Percentiles rank a stretch among this genome's conserved stretches.
phyloP scores from a whole-genome alignment of 1,140 invertebrate genomes.

The Hyles vespertilio region DNA sequence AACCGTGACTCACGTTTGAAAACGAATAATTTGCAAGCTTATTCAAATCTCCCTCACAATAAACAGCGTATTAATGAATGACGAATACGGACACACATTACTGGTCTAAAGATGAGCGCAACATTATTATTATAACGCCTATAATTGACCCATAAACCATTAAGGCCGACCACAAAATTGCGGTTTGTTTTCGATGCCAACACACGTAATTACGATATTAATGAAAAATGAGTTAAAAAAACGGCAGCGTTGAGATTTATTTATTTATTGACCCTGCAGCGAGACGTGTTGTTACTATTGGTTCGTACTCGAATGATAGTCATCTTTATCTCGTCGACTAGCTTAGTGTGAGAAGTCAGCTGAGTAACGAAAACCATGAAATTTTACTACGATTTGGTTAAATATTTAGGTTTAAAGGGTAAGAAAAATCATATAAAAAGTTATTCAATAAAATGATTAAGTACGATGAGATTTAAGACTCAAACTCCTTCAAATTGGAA shows the following conservation, averaged over 20 bases:
- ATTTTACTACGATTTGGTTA: too few relatives aligned
- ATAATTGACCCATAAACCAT: constrained; percentile 67
- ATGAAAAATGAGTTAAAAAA: constrained; percentile 57
- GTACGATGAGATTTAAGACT: too few relatives aligned
- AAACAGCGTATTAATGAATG: constrained; percentile 30
- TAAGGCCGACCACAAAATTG: constrained; percentile 61
- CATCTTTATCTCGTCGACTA: not conserved
- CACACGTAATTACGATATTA: constrained; percentile 63
- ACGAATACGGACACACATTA: constrained; percentile 44
- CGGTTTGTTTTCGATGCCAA: constrained; percentile 68
- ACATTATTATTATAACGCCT: constrained; percentile 68
- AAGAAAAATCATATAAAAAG: too few relatives aligned
- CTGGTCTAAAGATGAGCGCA: constrained; percentile 42
- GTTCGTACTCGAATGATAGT: constrained; percentile 22
- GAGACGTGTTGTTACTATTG: constrained; percentile 28
- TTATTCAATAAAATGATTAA: too few relatives aligned
- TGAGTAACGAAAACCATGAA: too few relatives aligned
- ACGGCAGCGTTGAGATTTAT: constrained; percentile 60
- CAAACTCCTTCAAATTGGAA: too few relatives aligned
- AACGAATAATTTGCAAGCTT: not conserved
- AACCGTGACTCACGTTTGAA: too few relatives aligned
- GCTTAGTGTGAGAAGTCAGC: too few relatives aligned
- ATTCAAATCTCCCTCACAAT: not conserved
- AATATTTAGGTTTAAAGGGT: too few relatives aligned
- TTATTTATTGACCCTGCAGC: constrained; percentile 60